Conservation (phyloP, 2,888 invertebrate genomes). For the Sabatieria punctata region DNA sequence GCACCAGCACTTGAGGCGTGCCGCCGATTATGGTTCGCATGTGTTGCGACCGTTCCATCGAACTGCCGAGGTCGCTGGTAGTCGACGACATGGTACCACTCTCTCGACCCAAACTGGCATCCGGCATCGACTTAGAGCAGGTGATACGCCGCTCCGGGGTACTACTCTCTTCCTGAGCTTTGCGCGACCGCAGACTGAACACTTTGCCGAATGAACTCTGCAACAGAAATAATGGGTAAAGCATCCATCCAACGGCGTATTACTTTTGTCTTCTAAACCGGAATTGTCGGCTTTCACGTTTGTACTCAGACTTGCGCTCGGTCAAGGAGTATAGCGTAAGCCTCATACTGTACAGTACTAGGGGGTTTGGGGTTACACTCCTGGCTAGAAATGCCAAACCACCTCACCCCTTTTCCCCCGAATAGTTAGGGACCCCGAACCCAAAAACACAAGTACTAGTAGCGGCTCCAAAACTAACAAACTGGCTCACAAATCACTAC, state of each 20-base stretch:
- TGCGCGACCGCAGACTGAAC: constrained; percentile 3
- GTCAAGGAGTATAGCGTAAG: too few species aligned
- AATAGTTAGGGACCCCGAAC: too few species aligned
- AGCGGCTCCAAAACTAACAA: too few species aligned
- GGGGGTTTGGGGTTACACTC: too few species aligned
- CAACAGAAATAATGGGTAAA: too few species aligned
- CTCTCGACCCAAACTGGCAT: background rate
- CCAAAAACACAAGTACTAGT: too few species aligned
- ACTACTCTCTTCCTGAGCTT: background rate
- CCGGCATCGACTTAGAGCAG: background rate
- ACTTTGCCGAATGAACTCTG: constrained; percentile 10
- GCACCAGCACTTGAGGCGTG: constrained; percentile 8
- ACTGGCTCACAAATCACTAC: too few species aligned
- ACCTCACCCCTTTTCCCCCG: too few species aligned
- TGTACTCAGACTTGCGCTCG: background rate
- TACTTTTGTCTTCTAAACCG: background rate
- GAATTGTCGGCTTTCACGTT: background rate
- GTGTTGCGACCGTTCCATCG: constrained; percentile 11
- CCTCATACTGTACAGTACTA: too few species aligned
- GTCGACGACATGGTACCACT: constrained; percentile 9
- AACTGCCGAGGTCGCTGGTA: constrained; percentile 12
- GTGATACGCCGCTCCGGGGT: background rate
- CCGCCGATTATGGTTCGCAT: constrained; percentile 9
- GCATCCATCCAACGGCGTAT: too few species aligned
- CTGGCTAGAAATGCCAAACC: too few species aligned